These are phyloP conservation scores for Nilaparvata lugens DNA, from an alignment of 1,140 invertebrate genomes.

Conservation along the genomic window DNA sequence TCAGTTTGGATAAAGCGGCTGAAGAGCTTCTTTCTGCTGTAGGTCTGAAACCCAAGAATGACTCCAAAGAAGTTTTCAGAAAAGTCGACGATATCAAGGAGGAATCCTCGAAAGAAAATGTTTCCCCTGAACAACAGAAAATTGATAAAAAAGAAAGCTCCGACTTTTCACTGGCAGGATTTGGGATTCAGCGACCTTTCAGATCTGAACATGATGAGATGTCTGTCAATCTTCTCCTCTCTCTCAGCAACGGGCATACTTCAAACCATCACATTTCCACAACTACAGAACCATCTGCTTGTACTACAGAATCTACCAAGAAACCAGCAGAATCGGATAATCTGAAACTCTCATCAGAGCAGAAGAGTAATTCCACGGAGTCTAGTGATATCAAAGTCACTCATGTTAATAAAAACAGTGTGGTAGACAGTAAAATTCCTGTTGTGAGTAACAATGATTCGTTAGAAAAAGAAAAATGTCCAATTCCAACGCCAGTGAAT, in stretches of 20 bases:
- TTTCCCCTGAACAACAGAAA: not conserved
- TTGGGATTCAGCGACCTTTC: not conserved
- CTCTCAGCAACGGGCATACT: constrained; percentile 14
- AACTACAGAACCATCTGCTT: too few relatives aligned
- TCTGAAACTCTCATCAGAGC: too few relatives aligned
- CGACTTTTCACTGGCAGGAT: not conserved
- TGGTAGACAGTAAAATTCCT: too few relatives aligned
- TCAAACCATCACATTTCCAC: too few relatives aligned
- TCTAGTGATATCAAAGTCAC: too few relatives aligned
- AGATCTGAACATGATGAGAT: constrained; percentile 21
- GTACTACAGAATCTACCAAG: too few relatives aligned
- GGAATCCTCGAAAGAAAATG: not conserved
- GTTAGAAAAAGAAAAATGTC: too few relatives aligned
- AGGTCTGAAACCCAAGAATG: constrained; percentile 9
- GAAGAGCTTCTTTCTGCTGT: constrained; percentile 6
- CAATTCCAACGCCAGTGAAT: too few relatives aligned
- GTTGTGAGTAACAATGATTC: too few relatives aligned
- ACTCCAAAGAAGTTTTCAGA: not conserved
- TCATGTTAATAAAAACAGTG: too few relatives aligned
- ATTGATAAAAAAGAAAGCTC: not conserved
- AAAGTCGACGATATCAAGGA: not conserved
- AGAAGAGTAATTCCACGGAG: too few relatives aligned
- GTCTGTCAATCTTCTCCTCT: constrained; percentile 19
- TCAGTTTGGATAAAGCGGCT: not conserved
- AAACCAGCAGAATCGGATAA: too few relatives aligned